Conservation (phyloP, 2,888 invertebrate species). For the Erebia palarica region DNA sequence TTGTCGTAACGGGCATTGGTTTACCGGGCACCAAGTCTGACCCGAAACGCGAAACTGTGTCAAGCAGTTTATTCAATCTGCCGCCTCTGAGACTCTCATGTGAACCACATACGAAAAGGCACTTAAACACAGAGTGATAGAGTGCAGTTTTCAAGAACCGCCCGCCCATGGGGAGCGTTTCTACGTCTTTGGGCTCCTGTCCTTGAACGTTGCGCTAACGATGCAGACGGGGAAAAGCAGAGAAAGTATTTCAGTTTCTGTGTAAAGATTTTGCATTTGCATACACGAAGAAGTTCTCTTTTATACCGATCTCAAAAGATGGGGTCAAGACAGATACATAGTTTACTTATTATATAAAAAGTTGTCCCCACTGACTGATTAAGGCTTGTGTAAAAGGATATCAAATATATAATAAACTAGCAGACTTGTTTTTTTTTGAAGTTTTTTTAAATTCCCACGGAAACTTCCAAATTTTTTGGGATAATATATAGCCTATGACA, state of each 20-base stretch:
- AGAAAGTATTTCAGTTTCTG: constrained; percentile 27
- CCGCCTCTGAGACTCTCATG: constrained; percentile 60
- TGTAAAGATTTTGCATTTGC: constrained; percentile 15
- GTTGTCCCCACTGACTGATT: too few relatives aligned
- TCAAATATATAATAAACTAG: too few relatives aligned
- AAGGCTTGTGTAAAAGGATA: too few relatives aligned
- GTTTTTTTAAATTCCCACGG: too few relatives aligned
- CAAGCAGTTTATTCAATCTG: constrained; percentile 83
- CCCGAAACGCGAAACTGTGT: constrained; percentile 81
- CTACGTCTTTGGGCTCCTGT: constrained; percentile 66
- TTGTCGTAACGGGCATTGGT: constrained; percentile 72
- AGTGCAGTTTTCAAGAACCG: constrained; percentile 49
- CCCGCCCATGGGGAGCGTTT: constrained; percentile 52
- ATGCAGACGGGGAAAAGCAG: constrained; percentile 39
- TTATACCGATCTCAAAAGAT: background rate
- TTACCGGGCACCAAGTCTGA: constrained; percentile 62
- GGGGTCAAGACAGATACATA: background rate
- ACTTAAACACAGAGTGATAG: constrained; percentile 49
- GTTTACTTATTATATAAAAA: background rate
- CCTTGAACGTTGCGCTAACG: constrained; percentile 72
- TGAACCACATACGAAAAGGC: constrained; percentile 51
- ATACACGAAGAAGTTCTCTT: background rate
- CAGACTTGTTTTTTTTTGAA: too few relatives aligned
- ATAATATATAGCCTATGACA: too few relatives aligned
- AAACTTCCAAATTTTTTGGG: too few relatives aligned